Evolutionary conservation across 1,140 invertebrate species (phyloP).

Genomic region (Sinella curviseta): DNA sequence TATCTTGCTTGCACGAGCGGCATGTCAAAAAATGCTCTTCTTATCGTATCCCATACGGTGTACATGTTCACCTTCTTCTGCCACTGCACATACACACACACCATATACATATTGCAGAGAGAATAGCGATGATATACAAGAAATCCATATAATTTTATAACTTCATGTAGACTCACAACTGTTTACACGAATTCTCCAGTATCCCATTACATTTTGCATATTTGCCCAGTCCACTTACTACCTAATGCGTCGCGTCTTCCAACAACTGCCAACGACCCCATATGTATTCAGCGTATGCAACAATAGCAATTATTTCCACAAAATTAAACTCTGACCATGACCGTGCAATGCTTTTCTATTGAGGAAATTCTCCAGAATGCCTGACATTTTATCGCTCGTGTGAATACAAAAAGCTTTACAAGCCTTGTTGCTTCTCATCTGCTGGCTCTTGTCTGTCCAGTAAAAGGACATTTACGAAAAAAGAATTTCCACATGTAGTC

Average conservation of each 20-base stretch:
- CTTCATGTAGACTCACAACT: background rate
- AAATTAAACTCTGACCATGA: constrained; percentile 28
- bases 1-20: constrained; percentile 12
- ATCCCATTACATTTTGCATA: background rate
- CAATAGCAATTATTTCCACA: constrained; percentile 27
- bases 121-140: too few relatives aligned
- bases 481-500: too few relatives aligned
- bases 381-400: background rate
- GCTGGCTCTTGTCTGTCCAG: too few relatives aligned
- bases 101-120: background rate
- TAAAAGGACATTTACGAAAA: too few relatives aligned
- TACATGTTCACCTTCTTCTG: background rate
- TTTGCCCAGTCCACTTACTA: background rate
- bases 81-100: background rate
- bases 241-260: background rate
- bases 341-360: background rate
- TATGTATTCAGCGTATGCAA: background rate
- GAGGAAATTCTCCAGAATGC: background rate
- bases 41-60: background rate
- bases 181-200: background rate
- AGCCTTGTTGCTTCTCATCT: background rate
- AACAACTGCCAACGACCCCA: background rate
- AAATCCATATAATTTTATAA: background rate
- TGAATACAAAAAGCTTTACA: background rate
- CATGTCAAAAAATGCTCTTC: constrained; percentile 1